Evolutionary conservation across 2,888 invertebrate species (phyloP).

Genomic region (Molanna angustata): DNA sequence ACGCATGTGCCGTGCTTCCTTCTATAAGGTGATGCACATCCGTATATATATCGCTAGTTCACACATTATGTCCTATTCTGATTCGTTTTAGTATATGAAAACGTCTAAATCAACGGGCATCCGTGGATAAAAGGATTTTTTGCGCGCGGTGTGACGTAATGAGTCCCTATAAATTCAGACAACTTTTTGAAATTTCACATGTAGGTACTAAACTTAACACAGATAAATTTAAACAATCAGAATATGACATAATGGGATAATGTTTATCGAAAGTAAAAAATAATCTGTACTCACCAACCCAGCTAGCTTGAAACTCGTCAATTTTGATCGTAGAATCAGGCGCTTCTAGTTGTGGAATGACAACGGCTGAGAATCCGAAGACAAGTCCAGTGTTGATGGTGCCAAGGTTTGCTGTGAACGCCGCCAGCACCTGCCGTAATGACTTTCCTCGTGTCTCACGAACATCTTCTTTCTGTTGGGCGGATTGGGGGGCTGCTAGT

Average conservation of each 20-base stretch:
- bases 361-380: conserved; percentile 67
- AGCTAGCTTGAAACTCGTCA: conserved; percentile 58
- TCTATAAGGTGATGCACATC: too few relatives aligned
- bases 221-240: too few relatives aligned
- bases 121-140: too few relatives aligned
- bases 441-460: conserved; percentile 49
- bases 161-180: too few relatives aligned
- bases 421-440: conserved; percentile 57
- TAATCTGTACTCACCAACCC: conserved; percentile 58
- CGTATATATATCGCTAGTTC: too few relatives aligned
- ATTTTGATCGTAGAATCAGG: conserved; percentile 52
- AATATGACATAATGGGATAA: not conserved
- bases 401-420: conserved; percentile 63
- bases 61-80: too few relatives aligned
- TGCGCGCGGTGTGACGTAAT: too few relatives aligned
- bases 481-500: conserved; percentile 9
- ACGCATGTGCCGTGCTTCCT: too few relatives aligned
- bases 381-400: conserved; percentile 70
- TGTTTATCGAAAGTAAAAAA: not conserved
- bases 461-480: not conserved
- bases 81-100: too few relatives aligned
- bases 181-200: too few relatives aligned
- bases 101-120: too few relatives aligned
- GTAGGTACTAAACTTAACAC: too few relatives aligned
- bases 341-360: conserved; percentile 58